Base-by-base conservation (phyloP, 2,888 invertebrate genomes). In the Pecten maximus region DNA sequence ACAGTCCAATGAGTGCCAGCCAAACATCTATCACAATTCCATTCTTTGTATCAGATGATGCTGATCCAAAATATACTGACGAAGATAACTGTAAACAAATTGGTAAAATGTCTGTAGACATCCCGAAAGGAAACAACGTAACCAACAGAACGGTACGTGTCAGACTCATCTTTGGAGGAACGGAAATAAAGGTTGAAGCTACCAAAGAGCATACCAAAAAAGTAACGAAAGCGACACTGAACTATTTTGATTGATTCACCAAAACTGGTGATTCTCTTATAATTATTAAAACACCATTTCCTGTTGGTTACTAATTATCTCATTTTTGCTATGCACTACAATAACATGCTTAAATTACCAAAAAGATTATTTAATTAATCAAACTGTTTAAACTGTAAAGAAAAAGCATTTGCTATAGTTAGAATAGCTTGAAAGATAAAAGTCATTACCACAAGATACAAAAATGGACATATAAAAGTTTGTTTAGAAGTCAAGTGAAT, bases 51-150 rank as follows among this genome's bases (percentile, higher is more conserved):
- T 93, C 93, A 3, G 60, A 91, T 28, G 91, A 91, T 16, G 91
- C 91, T 16, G 54, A 93, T 19, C 93, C 94, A 0, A 88, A 90
- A 89, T 94, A 91, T 87, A 91, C 92, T 2, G 93, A 94, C 15
- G 94, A 94, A 28, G 10, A 19, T 3, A 88, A 90, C 23, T 92
- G 94, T 89, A 23, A 86, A 16, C 92, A 92, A 89, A 87, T 94
- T 2, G 94, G 94, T 19, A 92, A 92, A 74, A 90, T 94, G 0
- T 92, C 92, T 40, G 92, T 94, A 35, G 90, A 92, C 28, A 87
- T 94, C 40, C 91, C 40, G 0, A 48, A 90, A 35, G 74, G 74
- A 74, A 28, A 6, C 4, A 15, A 74, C 8, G 74, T 6, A 0
- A 0, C 12, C 8, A 16, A 35, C 74, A 74, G 74, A 35, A 28